phyloP scores from a whole-genome alignment of 2,113 vertebrate species.

The Catharus fuscescens region DNA sequence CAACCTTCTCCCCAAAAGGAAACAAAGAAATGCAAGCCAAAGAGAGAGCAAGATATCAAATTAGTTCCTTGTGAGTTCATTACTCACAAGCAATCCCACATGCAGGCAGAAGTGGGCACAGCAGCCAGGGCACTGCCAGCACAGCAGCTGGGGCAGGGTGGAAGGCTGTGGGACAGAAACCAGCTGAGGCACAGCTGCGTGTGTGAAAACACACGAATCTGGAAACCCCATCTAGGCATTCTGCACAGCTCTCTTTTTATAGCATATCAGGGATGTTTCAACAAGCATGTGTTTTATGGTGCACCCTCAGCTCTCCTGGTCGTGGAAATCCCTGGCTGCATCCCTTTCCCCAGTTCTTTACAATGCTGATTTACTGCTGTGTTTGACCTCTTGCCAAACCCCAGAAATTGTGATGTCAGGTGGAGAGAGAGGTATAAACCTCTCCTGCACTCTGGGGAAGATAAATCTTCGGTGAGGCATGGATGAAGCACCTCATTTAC shows the following conservation, averaged over 20 bases:
- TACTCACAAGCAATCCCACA: not conserved
- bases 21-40: not conserved
- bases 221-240: rapidly evolving
- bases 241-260: not conserved
- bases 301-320: not conserved
- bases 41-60: not conserved
- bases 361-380: not conserved
- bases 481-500: not conserved
- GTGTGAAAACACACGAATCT: rapidly evolving
- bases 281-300: not conserved
- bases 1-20: not conserved
- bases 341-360: rapidly evolving
- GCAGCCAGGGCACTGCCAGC: not conserved
- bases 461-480: not conserved
- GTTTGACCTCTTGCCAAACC: not conserved
- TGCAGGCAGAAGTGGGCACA: rapidly evolving
- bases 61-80: not conserved
- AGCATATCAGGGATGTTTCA: not conserved
- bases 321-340: not conserved
- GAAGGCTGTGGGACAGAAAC: rapidly evolving
- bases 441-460: not conserved
- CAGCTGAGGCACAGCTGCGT: rapidly evolving
- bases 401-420: not conserved
- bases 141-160: not conserved
- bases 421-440: not conserved